Conservation (phyloP, 2,113 vertebrate genomes). For the Shinisaurus crocodilurus region DNA sequence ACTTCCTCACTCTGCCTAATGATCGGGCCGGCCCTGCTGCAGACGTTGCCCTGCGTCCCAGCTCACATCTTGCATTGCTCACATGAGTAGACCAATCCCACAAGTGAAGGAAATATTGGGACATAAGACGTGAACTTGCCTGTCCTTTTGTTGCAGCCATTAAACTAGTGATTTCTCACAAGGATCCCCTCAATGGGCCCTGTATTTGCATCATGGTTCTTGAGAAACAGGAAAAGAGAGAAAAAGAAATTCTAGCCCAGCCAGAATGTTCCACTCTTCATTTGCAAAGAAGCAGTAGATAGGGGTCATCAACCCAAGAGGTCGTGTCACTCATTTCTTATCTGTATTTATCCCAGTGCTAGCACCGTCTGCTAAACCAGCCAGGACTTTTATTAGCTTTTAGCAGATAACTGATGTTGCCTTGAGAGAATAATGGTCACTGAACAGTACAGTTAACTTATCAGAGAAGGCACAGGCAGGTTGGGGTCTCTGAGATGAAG, state of each 20-base stretch:
- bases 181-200: not conserved
- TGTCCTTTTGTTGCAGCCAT: not conserved
- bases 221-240: not conserved
- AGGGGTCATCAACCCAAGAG: not conserved
- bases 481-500: not conserved
- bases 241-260: not conserved
- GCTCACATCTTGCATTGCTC: not conserved
- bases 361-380: not conserved
- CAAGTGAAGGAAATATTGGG: not conserved
- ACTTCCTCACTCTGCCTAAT: too few species aligned
- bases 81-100: not conserved
- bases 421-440: slow-evolving; percentile 9
- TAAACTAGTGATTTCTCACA: not conserved
- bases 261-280: not conserved
- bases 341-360: not conserved
- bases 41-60: not conserved
- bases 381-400: slow-evolving; percentile 12
- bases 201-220: not conserved
- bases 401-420: slow-evolving; percentile 11
- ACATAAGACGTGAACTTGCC: not conserved
- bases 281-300: not conserved
- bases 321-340: not conserved
- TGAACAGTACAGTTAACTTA: slow-evolving; percentile 24
- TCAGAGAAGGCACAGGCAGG: slow-evolving; percentile 11
- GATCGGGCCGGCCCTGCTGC: too few species aligned